phyloP scores from a whole-genome alignment of 2,113 vertebrate genomes.

The Mus pahari region DNA sequence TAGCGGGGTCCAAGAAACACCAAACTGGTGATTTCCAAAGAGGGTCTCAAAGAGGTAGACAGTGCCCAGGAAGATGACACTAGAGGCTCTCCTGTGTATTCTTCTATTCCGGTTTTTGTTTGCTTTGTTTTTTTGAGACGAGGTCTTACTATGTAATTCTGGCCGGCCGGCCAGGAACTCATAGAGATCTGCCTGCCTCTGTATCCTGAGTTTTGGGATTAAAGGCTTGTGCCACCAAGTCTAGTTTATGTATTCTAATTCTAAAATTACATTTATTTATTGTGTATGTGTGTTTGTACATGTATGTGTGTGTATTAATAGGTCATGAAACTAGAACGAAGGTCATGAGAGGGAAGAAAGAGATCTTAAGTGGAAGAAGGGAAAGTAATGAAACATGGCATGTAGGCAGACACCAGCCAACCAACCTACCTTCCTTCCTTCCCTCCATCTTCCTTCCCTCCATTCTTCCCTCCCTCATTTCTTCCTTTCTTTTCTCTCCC shows the following conservation, averaged over 20 bases:
- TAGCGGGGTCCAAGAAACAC: background rate
- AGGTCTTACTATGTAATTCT: background rate
- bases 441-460: fast-evolving
- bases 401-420: background rate
- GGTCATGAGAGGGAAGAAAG: background rate
- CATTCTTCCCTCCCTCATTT: fast-evolving
- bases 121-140: background rate
- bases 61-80: background rate
- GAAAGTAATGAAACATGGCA: background rate
- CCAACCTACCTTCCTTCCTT: background rate
- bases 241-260: background rate
- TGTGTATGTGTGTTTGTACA: background rate
- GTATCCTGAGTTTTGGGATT: background rate
- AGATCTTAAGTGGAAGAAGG: background rate
- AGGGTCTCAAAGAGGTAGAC: background rate
- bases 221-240: background rate
- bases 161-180: background rate
- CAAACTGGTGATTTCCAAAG: background rate
- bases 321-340: background rate
- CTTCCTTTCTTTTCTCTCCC: fast-evolving
- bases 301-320: background rate
- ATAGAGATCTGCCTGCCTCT: background rate
- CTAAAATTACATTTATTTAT: background rate
- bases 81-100: background rate
- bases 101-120: background rate